Base-by-base conservation (phyloP, 2,113 vertebrate species). In the Trachemys scripta region DNA sequence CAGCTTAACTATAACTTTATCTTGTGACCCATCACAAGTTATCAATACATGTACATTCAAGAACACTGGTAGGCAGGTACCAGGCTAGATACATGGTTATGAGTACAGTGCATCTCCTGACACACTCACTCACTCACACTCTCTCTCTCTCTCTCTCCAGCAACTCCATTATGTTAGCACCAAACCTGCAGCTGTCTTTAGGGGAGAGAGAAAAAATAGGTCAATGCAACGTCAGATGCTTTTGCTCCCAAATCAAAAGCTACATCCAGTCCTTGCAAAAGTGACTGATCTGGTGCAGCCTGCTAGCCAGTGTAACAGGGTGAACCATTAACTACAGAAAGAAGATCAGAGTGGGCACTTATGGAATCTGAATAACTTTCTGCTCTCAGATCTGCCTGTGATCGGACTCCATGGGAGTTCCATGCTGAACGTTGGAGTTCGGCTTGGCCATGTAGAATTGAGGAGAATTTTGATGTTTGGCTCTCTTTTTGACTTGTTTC, bases 351-450 rank as follows among this genome's bases (percentile, higher is more conserved):
- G 14, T 31, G 59, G 29, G 31, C 59, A 65, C 31, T 65, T 65
- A 35, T 31, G 31, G 59, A 31, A 35, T 35, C 29, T 10, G 27
- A 12, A 10, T 27, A 47, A 20, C 50, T 12, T n/a, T 79, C 25
- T 69, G 10, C 42, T 35, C 14, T 4, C 85, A 17, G 17, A n/a
- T 12, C 0, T 65, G 59, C 80, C 47, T 47, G 25, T 35, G 49
- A n/a, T 69, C 29, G 8, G 2, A 1, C 10, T 24, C 11, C 0
- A 0, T 25, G 75, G 35, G 12, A 0, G 50, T 57, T 25, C 17
- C 1, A 24, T 42, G 3, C 54, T 79, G 83, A 5, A 45, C 7
- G 9, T 29, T 35, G 4, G 27, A 19, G 29, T 45, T 49, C 54
- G 1, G 38, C 38, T 24, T 42, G 38, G 72, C 72, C 38, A 25